Evolutionary conservation across 2,113 vertebrate genomes (phyloP), one percentile per base, ranked within the genome.

Genomic region (Callocephalon fimbriatum): DNA sequence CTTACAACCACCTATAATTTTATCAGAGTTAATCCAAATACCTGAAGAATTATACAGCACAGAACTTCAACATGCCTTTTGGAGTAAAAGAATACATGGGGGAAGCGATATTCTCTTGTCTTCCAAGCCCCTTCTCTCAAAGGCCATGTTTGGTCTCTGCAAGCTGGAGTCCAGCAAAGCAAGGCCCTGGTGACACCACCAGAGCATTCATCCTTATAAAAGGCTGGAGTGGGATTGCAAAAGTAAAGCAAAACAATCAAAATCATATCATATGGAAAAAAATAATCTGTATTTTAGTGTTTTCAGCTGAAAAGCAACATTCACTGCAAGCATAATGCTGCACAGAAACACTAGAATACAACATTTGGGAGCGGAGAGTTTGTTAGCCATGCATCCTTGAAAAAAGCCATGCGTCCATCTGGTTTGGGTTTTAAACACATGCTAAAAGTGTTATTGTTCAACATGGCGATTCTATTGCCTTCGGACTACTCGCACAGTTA

Each of bases 1-100:
- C 96, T 98, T 90, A 97, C 92, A 97, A 96, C 77, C 93, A 97
- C 92, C 97, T 98, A 94, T 97, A 94, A 97, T 98, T 98, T 97
- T 98, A 98, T 97, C 95, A 98, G 87, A 86, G 86, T 95, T 95
- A 97, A 96, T 97, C 94, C 89, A 95, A 98, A 96, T 95, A 96
- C 93, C 96, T 95, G 47, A 94, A 96, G 88, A 97, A 96, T 96
- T 91, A 88, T 90, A 96, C 85, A 96, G 83, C 61, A 86, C 51
- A 94, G 61, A 76, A 95, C 73, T 91, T 47, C 68, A 68, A 83
- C 27, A 27, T 58, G 50, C 6, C 9, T 85, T 88, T 93, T 59
- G 58, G 61, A 93, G 13, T 40, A 2, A 51, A 82, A 82, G 65
- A 78, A 61, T 51, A 66, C 29, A 48, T 4, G 15, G 4, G 4